These are phyloP conservation scores for Achlya flavicornis DNA, from an alignment of 2,888 invertebrate genomes.

Conservation along the genomic window DNA sequence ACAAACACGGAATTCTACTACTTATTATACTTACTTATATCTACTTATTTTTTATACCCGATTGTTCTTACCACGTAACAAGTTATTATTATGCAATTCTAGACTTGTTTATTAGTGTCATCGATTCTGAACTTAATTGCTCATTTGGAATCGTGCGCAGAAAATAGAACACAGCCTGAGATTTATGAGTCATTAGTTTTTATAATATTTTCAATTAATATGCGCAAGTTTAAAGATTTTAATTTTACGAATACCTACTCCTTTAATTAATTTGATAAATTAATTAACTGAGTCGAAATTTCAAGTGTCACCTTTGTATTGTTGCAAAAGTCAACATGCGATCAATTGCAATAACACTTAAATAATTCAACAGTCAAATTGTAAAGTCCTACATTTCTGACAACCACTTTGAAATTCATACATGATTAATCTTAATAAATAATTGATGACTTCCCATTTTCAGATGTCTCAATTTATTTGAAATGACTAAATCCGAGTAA, in stretches of 20 bases:
- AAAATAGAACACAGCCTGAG: not conserved
- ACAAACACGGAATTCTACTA: not conserved
- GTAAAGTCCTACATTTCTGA: not conserved
- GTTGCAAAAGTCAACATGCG: too few species aligned
- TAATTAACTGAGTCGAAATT: too few species aligned
- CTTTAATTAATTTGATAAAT: too few species aligned
- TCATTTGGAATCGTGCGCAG: not conserved
- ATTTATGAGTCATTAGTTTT: not conserved
- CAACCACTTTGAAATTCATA: conserved; percentile 7
- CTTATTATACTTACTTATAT: too few species aligned
- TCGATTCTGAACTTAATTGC: not conserved
- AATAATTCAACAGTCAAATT: not conserved
- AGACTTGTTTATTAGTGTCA: not conserved
- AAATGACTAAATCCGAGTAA: conserved; percentile 1
- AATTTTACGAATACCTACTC: too few species aligned
- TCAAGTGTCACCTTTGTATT: too few species aligned
- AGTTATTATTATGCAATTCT: not conserved
- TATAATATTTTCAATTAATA: too few species aligned
- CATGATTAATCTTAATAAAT: conserved; percentile 1
- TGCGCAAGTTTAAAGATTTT: too few species aligned
- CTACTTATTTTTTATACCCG: too few species aligned
- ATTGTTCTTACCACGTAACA: too few species aligned
- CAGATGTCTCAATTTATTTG: conserved; percentile 8
- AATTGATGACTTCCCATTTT: conserved; percentile 1
- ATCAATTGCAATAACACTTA: too few species aligned